Base-by-base conservation (phyloP, 2,797 vertebrate species). In the Manis pentadactyla region DNA sequence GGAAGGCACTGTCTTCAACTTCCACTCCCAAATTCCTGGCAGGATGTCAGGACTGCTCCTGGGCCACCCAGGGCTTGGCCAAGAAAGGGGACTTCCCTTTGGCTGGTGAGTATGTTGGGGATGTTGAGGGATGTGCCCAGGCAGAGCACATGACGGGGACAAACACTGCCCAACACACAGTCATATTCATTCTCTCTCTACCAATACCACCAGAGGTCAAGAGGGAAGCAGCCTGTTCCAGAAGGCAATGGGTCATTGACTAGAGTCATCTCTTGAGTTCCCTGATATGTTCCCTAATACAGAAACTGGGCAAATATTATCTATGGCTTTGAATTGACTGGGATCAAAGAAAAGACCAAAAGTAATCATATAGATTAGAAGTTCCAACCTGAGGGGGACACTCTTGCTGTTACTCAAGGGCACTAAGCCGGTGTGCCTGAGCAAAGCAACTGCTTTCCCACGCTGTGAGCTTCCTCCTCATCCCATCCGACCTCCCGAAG, bases 11-110 rank as follows among this genome's bases (percentile, higher is more conserved):
- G 37, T 27, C 15, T 29, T 93, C 59, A 74, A 84, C 84, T 96
- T 92, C 79, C 39, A 96, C 66, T 90, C 75, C 49, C 53, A 73
- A 95, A 83, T 0, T 14, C 71, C 59, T 37, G 59, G 75, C 79
- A 46, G 90, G 94, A 68, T 53, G 77, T 71, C 46, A 59, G 5
- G 17, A 59, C 78, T 53, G 19, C 17, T 89, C 53, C 81, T 75
- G 69, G 91, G 84, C 88, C 91, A 87, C 61, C 31, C 17, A 25
- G 15, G 73, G 69, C 68, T 75, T 51, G 88, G 83, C 86, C 82
- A 63, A 88, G 87, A 84, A 13, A 82, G 7, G 10, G 55, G 69
- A 37, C 19, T 89, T 71, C 61, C 63, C 78, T 73, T 51, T n/a
- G 42, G 84, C 53, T 64, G 61, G 12, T 51, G 46, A 87, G 66